Evolutionary conservation across 2,113 vertebrate species (phyloP).

Genomic region (Equus przewalskii): DNA sequence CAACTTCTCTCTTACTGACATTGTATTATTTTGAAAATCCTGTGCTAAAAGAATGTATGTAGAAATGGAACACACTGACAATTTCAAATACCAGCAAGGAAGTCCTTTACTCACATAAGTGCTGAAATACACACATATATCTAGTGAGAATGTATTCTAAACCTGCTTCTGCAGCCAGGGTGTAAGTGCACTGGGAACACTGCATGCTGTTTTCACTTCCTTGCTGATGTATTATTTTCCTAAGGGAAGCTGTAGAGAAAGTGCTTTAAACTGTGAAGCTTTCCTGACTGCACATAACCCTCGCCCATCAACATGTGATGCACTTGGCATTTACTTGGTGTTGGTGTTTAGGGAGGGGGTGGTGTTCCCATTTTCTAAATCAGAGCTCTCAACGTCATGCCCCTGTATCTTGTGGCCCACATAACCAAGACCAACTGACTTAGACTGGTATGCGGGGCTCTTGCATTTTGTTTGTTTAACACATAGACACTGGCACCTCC

Average conservation of each 20-base stretch:
- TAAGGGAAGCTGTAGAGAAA: background rate
- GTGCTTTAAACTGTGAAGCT: constrained; percentile 38
- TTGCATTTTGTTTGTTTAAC: background rate
- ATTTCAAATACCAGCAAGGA: constrained; percentile 12
- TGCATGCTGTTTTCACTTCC: background rate
- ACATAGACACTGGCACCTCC: background rate
- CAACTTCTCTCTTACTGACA: background rate
- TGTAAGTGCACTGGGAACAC: background rate
- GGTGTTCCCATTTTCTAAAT: background rate
- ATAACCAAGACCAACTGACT: background rate
- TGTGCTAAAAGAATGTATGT: background rate
- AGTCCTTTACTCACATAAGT: background rate
- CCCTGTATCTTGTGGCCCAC: background rate
- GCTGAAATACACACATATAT: background rate
- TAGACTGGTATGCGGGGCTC: background rate
- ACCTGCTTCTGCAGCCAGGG: background rate
- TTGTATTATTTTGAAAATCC: background rate
- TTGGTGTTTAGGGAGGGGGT: background rate
- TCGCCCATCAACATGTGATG: background rate
- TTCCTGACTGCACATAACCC: constrained; percentile 31
- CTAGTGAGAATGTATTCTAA: background rate
- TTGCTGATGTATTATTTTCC: background rate
- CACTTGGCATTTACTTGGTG: background rate
- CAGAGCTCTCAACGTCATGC: background rate
- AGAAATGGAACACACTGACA: background rate